Base-by-base conservation (phyloP, 1,140 invertebrate species). In the Drosophila nannoptera region DNA sequence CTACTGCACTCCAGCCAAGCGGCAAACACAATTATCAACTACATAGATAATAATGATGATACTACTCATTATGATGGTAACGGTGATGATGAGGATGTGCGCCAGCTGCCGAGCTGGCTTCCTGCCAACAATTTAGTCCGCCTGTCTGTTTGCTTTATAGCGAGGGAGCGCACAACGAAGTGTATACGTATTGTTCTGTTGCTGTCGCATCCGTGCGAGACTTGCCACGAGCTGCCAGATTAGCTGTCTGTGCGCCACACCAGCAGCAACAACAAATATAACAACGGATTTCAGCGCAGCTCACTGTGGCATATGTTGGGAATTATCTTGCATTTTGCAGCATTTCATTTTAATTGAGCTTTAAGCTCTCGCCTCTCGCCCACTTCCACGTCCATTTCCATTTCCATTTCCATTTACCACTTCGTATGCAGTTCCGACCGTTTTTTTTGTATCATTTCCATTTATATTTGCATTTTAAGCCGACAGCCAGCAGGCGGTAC, bases 111-210 rank as follows among this genome's bases (percentile, higher is more conserved):
- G 56, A 22, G 69, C 76, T 83, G 80, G 80, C 80, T 70, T 84
- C 65, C 80, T 83, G 80, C 80, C 80, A 83, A 68, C 80, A 84
- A 84, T 84, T 84, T 75, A 78, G 72, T 48, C 48, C 52, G 58
- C 56, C 22, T 67, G 52, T 84, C 56, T 68, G 64, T 69, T 72
- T 67, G 75, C 62, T 11, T 71, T 59, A n/a, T 7, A 29, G 38
- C 32, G 48, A n/a, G 9, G 16, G 16, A n/a, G 16, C 65, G 62
- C 62, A 45, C 11, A 40, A 83, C 68, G 67, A 14, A 78, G 78
- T 75, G 80, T 70, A 83, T 83, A 72, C 80, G 80, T 70, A 80
- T 78, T 84, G 78, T 81, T 63, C 69, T 58, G 45, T 49, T 58
- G 72, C 48, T 74, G 40, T 72, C 49, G 62, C 64, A 60, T 35